phyloP scores from a whole-genome alignment of 2,797 vertebrate species.

The Cryptoprocta ferox region DNA sequence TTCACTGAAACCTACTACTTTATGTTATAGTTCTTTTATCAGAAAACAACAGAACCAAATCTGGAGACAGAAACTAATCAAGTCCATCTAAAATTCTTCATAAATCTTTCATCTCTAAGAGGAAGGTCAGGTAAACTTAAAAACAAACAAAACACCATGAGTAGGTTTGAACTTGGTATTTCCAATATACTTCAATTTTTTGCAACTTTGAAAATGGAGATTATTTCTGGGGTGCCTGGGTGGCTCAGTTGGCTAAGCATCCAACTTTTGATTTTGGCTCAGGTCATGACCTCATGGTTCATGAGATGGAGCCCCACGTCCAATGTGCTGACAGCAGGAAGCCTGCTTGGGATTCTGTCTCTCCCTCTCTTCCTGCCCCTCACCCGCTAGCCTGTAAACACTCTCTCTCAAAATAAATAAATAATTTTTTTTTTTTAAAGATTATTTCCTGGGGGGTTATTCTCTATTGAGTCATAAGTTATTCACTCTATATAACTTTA shows the following conservation, averaged over 20 bases:
- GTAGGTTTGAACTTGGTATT: background rate
- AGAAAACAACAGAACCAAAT: background rate
- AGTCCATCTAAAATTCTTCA: background rate
- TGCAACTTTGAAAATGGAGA: slow-evolving; percentile 17
- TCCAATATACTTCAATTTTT: slow-evolving; percentile 25
- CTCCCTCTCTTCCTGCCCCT: no score
- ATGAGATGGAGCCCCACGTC: no score
- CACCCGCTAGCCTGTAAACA: accelerated
- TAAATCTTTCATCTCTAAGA: background rate
- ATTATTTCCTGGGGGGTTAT: background rate
- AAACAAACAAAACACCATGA: background rate
- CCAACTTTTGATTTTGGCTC: no score
- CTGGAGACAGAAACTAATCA: slow-evolving; percentile 9
- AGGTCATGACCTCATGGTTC: no score
- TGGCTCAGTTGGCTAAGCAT: no score
- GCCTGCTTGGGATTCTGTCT: no score
- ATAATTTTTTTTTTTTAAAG: background rate
- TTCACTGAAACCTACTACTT: slow-evolving; percentile 16
- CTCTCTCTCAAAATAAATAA: no score
- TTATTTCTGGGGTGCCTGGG: background rate
- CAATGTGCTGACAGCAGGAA: no score
- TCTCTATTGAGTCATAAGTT: background rate
- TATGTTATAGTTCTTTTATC: slow-evolving; percentile 9
- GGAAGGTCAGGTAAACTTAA: background rate
- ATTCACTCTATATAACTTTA: slow-evolving; percentile 23